phyloP scores from a whole-genome alignment of 2,113 vertebrate species.

The Gracilinanus agilis region DNA sequence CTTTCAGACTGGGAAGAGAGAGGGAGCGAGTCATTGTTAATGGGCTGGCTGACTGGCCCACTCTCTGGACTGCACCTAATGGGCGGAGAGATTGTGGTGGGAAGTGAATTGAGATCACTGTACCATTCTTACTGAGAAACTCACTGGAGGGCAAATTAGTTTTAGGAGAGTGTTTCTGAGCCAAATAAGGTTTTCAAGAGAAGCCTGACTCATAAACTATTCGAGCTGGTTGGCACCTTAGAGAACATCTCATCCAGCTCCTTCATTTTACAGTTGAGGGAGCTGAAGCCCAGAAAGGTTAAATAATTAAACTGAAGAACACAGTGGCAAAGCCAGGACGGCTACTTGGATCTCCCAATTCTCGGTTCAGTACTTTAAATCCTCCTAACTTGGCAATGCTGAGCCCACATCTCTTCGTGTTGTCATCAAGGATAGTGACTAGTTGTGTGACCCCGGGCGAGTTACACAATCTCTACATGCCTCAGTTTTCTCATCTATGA shows the following conservation, averaged over 20 bases:
- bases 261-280: slow-evolving; percentile 11
- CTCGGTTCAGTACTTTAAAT: background rate
- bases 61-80: background rate
- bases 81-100: slow-evolving; percentile 6
- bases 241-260: background rate
- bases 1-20: background rate
- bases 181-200: slow-evolving; percentile 2
- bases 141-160: slow-evolving; percentile 11
- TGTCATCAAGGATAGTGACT: background rate
- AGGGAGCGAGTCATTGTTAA: background rate
- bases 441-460: background rate
- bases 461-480: background rate
- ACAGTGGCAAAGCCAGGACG: background rate
- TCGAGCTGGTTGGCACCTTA: background rate
- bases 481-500: background rate
- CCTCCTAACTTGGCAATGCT: background rate
- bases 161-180: slow-evolving; percentile 24
- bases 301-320: background rate
- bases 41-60: background rate
- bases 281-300: slow-evolving; percentile 1
- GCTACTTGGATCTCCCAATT: background rate
- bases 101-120: slow-evolving; percentile 23
- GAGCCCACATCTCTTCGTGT: background rate
- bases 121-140: background rate
- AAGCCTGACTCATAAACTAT: background rate